phyloP scores from a whole-genome alignment of 2,888 invertebrate genomes.

The Drosophila atripex region DNA sequence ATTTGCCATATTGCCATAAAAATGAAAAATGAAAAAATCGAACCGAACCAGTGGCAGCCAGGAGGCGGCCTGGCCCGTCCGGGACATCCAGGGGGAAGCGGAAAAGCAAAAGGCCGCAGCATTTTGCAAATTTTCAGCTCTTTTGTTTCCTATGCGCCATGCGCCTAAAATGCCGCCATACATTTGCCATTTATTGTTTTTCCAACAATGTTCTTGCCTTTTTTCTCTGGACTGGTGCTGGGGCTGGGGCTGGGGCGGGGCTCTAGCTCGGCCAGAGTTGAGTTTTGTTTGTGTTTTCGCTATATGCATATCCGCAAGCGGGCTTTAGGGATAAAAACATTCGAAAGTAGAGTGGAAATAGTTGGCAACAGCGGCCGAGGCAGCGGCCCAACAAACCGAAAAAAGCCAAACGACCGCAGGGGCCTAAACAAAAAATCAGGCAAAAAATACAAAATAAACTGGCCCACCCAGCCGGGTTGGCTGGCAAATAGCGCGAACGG shows the following conservation, averaged over 20 bases:
- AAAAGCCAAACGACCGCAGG: slow-evolving; percentile 39
- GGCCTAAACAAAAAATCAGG: slow-evolving; percentile 34
- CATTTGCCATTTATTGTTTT: slow-evolving; percentile 78
- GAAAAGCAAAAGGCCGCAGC: slow-evolving; percentile 30
- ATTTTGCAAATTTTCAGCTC: slow-evolving; percentile 71
- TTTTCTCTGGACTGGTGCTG: slow-evolving; percentile 10
- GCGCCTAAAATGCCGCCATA: slow-evolving; percentile 76
- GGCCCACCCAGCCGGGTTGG: slow-evolving; percentile 43
- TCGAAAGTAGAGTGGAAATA: slow-evolving; percentile 74
- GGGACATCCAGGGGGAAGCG: not conserved
- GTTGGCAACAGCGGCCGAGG: slow-evolving; percentile 47
- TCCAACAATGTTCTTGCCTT: slow-evolving; percentile 58
- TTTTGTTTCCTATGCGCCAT: slow-evolving; percentile 62
- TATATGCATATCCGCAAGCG: slow-evolving; percentile 74
- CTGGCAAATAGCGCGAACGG: slow-evolving; percentile 36
- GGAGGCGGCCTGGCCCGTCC: not conserved
- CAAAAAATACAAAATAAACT: slow-evolving; percentile 29
- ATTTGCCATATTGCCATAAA: slow-evolving; percentile 74
- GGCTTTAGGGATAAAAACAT: slow-evolving; percentile 77
- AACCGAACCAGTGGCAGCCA: slow-evolving; percentile 7
- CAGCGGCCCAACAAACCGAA: slow-evolving; percentile 27
- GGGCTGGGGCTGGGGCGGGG: slow-evolving; percentile 5
- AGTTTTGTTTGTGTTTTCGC: slow-evolving; percentile 48
- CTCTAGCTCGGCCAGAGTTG: slow-evolving; percentile 27
- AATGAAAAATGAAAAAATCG: slow-evolving; percentile 54